These are phyloP conservation scores for Paramormyrops kingsleyae DNA, from an alignment of 2,113 vertebrate species.

Conservation along the genomic window DNA sequence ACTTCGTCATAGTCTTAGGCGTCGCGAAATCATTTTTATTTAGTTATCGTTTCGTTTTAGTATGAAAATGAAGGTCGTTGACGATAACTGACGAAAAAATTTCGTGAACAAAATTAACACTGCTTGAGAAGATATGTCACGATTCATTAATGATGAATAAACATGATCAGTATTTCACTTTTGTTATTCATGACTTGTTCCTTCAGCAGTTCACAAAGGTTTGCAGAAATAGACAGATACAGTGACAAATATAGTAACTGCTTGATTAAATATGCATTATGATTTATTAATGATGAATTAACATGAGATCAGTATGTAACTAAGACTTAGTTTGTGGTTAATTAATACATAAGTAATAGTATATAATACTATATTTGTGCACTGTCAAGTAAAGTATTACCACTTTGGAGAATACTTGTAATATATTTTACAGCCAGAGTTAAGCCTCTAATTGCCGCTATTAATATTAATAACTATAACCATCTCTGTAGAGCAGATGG, in stretches of 20 bases:
- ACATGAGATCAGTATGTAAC: not conserved
- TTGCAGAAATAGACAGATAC: not conserved
- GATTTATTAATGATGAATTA: not conserved
- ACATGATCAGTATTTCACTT: too few relatives aligned
- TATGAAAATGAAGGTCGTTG: too few relatives aligned
- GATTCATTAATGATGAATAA: too few relatives aligned
- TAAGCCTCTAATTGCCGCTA: not conserved
- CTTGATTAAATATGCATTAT: not conserved
- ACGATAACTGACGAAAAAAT: too few relatives aligned
- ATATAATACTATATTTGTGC: not conserved
- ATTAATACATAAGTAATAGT: not conserved
- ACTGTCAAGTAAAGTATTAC: not conserved
- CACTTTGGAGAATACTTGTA: not conserved
- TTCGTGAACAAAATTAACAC: too few relatives aligned
- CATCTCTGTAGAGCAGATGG: not conserved
- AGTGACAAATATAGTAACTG: not conserved
- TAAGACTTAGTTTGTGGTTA: not conserved
- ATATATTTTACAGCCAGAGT: not conserved
- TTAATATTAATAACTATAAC: constrained; percentile 2
- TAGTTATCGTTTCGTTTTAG: too few relatives aligned
- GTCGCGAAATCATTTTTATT: too few relatives aligned
- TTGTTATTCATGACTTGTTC: not conserved
- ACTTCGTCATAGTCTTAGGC: too few relatives aligned
- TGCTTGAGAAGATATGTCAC: too few relatives aligned
- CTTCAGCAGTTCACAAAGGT: not conserved